Evolutionary conservation across 2,888 invertebrate genomes (phyloP).

Genomic region (Plagiodera versicolora): DNA sequence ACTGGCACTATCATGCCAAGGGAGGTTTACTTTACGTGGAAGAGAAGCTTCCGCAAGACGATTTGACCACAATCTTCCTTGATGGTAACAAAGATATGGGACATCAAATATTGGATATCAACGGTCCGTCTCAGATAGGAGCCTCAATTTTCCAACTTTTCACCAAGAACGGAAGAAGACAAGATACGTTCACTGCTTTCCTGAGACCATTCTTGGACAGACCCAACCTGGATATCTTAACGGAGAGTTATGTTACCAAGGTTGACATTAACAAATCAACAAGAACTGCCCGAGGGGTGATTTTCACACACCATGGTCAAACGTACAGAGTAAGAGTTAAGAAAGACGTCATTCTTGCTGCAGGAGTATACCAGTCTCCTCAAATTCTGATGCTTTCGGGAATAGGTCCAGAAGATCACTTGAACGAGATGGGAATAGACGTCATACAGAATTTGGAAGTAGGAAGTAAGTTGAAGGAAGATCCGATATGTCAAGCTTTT

Average conservation of each 20-base stretch:
- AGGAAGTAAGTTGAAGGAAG: conserved; percentile 77
- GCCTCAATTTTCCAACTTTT: conserved; percentile 61
- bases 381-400: conserved; percentile 84
- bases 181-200: conserved; percentile 77
- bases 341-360: conserved; percentile 75
- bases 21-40: conserved; percentile 27
- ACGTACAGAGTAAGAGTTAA: conserved; percentile 60
- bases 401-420: conserved; percentile 66
- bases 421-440: conserved; percentile 61
- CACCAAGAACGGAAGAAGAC: conserved; percentile 68
- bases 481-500: conserved; percentile 69
- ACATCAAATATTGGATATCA: conserved; percentile 69
- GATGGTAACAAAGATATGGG: conserved; percentile 67
- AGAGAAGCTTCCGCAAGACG: not conserved
- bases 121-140: conserved; percentile 63
- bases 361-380: conserved; percentile 79
- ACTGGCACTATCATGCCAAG: not conserved
- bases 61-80: conserved; percentile 1
- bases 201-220: conserved; percentile 66
- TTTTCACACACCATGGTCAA: conserved; percentile 63
- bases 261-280: conserved; percentile 61
- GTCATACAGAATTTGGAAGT: conserved; percentile 72
- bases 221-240: conserved; percentile 68
- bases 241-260: conserved; percentile 65
- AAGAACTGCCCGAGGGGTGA: conserved; percentile 65